A percentile compares a stretch with the other conserved stretches of the same genome.
These are phyloP conservation scores for Tursiops truncatus DNA, from an alignment of 2,113 vertebrate species.

Conservation along the genomic window DNA sequence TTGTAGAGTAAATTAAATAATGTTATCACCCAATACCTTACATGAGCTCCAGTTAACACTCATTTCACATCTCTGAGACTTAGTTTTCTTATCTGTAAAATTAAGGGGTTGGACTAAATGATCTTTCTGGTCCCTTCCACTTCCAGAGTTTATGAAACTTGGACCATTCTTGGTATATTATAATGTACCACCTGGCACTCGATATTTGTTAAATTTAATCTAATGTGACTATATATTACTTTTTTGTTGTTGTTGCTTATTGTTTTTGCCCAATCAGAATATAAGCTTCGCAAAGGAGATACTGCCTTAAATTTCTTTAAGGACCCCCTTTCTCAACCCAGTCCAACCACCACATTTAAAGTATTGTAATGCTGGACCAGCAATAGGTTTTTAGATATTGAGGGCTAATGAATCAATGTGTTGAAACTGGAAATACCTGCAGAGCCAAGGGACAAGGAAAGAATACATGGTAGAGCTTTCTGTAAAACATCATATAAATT, in stretches of 20 bases:
- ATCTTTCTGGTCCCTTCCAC: not conserved
- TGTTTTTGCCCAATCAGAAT: not conserved
- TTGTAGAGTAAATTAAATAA: not conserved
- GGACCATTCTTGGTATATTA: not conserved
- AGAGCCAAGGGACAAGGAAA: not conserved
- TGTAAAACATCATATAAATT: not conserved
- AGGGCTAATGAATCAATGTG: not conserved
- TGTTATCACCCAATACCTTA: not conserved
- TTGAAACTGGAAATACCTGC: not conserved
- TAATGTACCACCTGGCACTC: not conserved
- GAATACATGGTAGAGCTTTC: not conserved
- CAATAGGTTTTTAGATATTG: not conserved
- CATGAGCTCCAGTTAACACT: not conserved
- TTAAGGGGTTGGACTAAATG: not conserved
- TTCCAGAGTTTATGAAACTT: not conserved
- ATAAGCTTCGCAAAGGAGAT: not conserved
- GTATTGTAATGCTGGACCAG: not conserved
- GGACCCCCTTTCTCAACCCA: not conserved
- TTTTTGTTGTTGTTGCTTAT: not conserved
- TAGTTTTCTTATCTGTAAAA: not conserved
- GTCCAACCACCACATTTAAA: not conserved
- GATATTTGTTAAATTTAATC: constrained; percentile 23
- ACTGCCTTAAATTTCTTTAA: constrained; percentile 13
- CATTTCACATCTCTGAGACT: not conserved
- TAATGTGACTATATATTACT: not conserved